Base-by-base conservation (phyloP, 2,113 vertebrate species). In the Dolichallabes microphthalmus region DNA sequence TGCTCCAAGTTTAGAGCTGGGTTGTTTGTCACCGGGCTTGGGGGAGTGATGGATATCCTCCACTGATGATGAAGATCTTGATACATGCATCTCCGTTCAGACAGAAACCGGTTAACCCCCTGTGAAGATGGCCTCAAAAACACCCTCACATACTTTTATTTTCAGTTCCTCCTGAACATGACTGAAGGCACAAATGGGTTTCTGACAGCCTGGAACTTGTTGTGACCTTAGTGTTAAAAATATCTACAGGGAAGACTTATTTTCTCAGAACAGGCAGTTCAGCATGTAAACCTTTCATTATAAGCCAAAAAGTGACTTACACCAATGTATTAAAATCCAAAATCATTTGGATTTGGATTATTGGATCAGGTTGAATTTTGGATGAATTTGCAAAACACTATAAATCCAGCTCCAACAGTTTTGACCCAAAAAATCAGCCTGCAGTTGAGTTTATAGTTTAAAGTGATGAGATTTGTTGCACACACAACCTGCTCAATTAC, bases 41-140 rank as follows among this genome's bases (percentile, higher is more conserved):
- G 50, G 58, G 71, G 32, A 83, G 45, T 89, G 84, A 91, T 85
- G 71, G 64, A 88, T 89, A 78, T 82, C 71, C 85, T 85, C 61
- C 83, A 82, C 57, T 82, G 76, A 82, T 84, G 84, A 84, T 85
- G 79, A 88, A 87, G 88, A 84, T 89, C 83, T 69, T 73, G 82
- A 79, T 83, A 82, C 82, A 84, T 86, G 87, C 80, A 86, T 87
- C 77, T 79, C 82, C 66, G 61, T 82, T 88, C 80, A 81, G 53
- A 87, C 87, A 83, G 83, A 91, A 90, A 89, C 73, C 32, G 53
- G 53, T 78, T 45, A 6, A 22, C 84, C 87, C 64, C 12, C 74
- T 64, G 81, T 61, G 74, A 61, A 83, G 86, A 79, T 53, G 81
- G 8, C 75, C 60, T 14, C 66, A 71, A 50, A 45, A 64, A 4